Evolutionary conservation across 2,113 vertebrate species (phyloP).

Genomic region (Nannobrachium achirus): DNA sequence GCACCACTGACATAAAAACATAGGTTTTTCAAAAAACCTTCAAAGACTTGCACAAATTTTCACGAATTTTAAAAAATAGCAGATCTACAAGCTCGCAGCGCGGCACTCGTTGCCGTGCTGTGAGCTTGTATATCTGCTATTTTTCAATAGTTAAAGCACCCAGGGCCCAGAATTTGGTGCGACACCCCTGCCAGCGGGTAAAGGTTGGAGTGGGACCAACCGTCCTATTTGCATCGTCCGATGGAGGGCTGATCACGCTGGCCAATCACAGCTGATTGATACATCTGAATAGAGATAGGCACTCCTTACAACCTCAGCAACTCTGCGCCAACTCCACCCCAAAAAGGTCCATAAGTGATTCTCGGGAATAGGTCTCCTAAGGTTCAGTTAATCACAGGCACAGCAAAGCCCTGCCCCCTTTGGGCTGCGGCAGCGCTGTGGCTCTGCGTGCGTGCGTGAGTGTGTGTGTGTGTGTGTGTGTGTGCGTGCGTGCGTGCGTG

Average conservation of each 20-base stretch:
- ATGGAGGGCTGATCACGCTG: slow-evolving; percentile 23
- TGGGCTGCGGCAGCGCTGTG: neutral
- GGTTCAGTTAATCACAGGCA: slow-evolving; percentile 43
- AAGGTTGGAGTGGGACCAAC: slow-evolving; percentile 34
- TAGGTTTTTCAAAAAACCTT: too few species aligned
- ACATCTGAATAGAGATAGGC: slow-evolving; percentile 25
- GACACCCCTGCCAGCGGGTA: neutral
- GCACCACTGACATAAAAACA: too few species aligned
- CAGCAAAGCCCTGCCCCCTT: slow-evolving; percentile 6
- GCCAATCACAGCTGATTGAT: slow-evolving; percentile 43
- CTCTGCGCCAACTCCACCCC: slow-evolving; percentile 3
- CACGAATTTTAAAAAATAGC: too few species aligned
- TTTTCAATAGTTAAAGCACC: too few species aligned
- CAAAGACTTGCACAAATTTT: too few species aligned
- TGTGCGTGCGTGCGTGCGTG: too few species aligned
- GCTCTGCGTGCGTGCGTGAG: neutral
- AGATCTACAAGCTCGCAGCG: too few species aligned
- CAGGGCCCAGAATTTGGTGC: too few species aligned
- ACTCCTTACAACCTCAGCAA: slow-evolving; percentile 19
- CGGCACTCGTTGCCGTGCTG: too few species aligned
- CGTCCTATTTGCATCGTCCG: slow-evolving; percentile 45
- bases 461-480: too few species aligned
- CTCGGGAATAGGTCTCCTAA: slow-evolving; percentile 34
- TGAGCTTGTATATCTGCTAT: too few species aligned
- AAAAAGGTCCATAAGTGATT: slow-evolving; percentile 28